Conservation (phyloP, 1,140 invertebrate genomes). For the Pygmarrhopalites habei region DNA sequence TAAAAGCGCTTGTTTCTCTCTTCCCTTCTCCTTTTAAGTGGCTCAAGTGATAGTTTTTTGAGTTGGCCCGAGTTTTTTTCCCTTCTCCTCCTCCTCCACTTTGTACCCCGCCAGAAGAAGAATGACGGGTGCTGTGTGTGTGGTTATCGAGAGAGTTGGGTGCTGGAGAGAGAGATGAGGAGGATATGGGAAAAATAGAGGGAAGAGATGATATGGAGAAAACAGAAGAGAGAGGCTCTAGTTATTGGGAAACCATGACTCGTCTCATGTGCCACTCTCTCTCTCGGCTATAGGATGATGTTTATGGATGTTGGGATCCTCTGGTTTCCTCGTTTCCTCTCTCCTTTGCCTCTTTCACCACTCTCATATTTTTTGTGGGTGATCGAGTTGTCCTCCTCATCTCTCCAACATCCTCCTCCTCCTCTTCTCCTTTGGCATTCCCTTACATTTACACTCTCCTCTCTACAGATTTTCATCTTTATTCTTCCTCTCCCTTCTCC, state of each 20-base stretch:
- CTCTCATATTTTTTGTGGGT: not conserved
- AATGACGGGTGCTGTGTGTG: not conserved
- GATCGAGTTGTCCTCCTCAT: not conserved
- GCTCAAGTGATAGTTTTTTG: constrained; percentile 7
- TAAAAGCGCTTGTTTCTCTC: too few relatives aligned
- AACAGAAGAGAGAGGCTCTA: too few relatives aligned
- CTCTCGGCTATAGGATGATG: not conserved
- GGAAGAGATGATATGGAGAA: too few relatives aligned
- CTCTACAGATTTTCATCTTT: too few relatives aligned
- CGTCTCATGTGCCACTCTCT: constrained; percentile 6
- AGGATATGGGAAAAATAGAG: too few relatives aligned
- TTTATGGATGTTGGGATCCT: not conserved
- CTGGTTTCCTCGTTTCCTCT: not conserved
- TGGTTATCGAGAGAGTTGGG: not conserved
- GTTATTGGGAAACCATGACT: constrained; percentile 9
- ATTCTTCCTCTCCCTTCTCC: too few relatives aligned
- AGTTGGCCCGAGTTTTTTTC: too few relatives aligned
- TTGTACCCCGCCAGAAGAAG: not conserved
- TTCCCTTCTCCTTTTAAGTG: not conserved
- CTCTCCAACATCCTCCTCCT: too few relatives aligned
- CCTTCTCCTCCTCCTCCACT: not conserved
- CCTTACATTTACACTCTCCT: too few relatives aligned
- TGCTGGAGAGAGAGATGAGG: not conserved
- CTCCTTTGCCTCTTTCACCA: not conserved
- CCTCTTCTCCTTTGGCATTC: too few relatives aligned